A percentile compares a stretch with the other conserved stretches of the same genome.
phyloP scores from a whole-genome alignment of 2,113 vertebrate species.

The Dermatemys mawii region DNA sequence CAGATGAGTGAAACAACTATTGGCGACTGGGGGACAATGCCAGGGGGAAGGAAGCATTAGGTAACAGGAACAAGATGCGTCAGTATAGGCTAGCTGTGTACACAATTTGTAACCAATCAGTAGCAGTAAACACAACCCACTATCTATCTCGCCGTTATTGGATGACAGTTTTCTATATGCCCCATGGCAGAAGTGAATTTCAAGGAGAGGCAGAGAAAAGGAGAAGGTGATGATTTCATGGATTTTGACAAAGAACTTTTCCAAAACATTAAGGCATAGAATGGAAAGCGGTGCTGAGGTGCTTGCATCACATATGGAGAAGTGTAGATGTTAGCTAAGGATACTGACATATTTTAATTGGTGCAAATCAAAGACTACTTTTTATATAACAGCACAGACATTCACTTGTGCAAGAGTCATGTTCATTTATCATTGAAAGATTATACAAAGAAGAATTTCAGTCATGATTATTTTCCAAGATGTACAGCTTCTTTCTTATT shows the following conservation, averaged over 20 bases:
- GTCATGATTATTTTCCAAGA: too few species aligned
- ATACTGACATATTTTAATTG: neutral
- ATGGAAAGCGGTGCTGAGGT: neutral
- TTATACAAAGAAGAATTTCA: neutral
- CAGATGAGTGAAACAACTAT: neutral
- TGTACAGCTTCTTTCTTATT: neutral
- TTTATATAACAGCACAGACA: neutral
- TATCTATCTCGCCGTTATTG: too few species aligned
- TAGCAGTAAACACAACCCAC: neutral
- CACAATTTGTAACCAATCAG: neutral
- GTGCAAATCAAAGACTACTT: neutral
- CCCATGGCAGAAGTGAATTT: neutral
- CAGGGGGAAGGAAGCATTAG: neutral
- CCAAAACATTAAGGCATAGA: neutral
- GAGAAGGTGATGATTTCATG: neutral
- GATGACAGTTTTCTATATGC: neutral
- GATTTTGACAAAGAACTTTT: too few species aligned
- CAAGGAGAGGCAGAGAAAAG: neutral
- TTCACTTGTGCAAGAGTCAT: neutral
- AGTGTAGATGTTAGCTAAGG: neutral
- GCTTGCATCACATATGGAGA: neutral
- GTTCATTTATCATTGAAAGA: neutral
- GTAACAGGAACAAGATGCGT: neutral
- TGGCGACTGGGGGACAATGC: too few species aligned
- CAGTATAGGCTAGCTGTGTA: neutral